Conservation (phyloP, 2,113 vertebrate genomes). For the Cnemophilus loriae region DNA sequence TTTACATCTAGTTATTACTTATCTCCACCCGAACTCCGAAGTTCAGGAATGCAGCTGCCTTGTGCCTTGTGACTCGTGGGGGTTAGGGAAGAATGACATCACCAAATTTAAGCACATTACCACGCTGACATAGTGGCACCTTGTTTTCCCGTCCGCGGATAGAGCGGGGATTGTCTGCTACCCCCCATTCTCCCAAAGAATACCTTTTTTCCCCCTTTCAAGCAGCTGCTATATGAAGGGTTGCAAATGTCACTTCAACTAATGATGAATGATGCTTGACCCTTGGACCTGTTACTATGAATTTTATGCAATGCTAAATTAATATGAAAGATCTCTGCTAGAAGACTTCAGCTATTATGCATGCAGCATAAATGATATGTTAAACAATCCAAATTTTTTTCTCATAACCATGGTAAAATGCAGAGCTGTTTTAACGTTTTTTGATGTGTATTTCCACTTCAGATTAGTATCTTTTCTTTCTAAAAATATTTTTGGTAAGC, state of each 20-base stretch:
- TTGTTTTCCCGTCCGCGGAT: conserved; percentile 83
- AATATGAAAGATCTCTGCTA: conserved; percentile 77
- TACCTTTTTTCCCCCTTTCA: conserved; percentile 79
- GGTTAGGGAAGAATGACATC: conserved; percentile 90
- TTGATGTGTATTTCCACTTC: conserved; percentile 78
- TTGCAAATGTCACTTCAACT: conserved; percentile 94
- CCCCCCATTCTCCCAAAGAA: conserved; percentile 81
- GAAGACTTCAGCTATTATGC: conserved; percentile 69
- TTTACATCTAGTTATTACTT: conserved; percentile 86
- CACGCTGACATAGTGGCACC: conserved; percentile 94
- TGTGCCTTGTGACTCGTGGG: conserved; percentile 88
- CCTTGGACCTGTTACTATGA: conserved; percentile 79
- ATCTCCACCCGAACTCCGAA: conserved; percentile 77
- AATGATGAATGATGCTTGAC: conserved; percentile 99
- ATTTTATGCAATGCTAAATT: conserved; percentile 83
- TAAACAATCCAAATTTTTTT: conserved; percentile 68
- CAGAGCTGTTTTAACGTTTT: conserved; percentile 77
- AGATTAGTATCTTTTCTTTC: conserved; percentile 70
- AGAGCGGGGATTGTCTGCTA: conserved; percentile 85
- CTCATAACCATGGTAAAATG: conserved; percentile 70
- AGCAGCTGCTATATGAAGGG: conserved; percentile 88
- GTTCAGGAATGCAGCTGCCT: conserved; percentile 90
- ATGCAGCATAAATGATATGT: conserved; percentile 66
- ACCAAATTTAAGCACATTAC: conserved; percentile 86
- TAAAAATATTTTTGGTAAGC: conserved; percentile 77